These are phyloP conservation scores for Eucriotettix oculatus DNA, from an alignment of 2,888 invertebrate species.

Conservation along the genomic window DNA sequence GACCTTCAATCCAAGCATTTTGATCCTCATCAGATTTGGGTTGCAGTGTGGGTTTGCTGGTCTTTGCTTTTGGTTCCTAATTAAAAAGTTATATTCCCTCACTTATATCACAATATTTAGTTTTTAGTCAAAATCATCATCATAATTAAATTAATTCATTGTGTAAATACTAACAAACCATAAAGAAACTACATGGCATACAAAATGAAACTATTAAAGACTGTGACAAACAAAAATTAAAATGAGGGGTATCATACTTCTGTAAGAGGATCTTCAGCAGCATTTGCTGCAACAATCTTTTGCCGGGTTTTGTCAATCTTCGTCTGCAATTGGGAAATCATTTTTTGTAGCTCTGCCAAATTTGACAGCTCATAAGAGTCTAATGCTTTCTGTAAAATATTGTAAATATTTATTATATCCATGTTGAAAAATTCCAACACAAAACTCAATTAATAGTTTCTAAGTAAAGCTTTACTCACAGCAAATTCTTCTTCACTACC, in stretches of 20 bases:
- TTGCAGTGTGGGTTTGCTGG: conserved; percentile 9
- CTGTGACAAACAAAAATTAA: not conserved
- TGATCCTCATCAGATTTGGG: conserved; percentile 34
- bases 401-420: not conserved
- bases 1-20: conserved; percentile 35
- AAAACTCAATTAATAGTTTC: too few species aligned
- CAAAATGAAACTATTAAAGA: not conserved
- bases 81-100: not conserved
- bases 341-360: conserved; percentile 63
- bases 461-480: conserved; percentile 15
- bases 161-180: too few species aligned
- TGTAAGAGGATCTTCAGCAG: conserved; percentile 38
- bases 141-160: too few species aligned
- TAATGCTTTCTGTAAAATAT: conserved; percentile 40
- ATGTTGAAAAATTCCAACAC: not conserved
- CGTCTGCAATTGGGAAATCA: conserved; percentile 47
- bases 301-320: conserved; percentile 63
- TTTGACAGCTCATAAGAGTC: conserved; percentile 58
- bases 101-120: not conserved
- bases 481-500: conserved; percentile 52
- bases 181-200: not conserved
- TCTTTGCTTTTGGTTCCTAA: conserved; percentile 18
- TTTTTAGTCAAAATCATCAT: not conserved
- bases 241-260: conserved; percentile 9
- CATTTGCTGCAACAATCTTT: conserved; percentile 53